Conservation (phyloP, 2,113 vertebrate genomes). For the Phodopus roborovskii region DNA sequence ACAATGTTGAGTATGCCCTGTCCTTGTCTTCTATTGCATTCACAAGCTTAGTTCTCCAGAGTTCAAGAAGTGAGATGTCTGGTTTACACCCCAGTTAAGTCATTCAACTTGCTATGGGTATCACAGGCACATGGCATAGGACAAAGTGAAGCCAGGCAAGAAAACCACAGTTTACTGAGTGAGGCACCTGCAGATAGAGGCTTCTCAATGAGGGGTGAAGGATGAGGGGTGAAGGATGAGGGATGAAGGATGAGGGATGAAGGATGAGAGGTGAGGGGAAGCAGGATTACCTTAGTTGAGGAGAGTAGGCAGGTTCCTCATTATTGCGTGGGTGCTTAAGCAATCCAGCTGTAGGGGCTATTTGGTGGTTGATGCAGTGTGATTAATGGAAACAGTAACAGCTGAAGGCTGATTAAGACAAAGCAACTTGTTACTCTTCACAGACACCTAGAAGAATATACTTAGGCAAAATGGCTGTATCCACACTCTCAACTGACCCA, state of each 20-base stretch:
- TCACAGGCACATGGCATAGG: rapidly evolving
- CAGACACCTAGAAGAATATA: slow-evolving; percentile 74
- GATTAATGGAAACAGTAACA: slow-evolving; percentile 71
- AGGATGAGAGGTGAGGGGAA: background rate
- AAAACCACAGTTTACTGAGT: rapidly evolving
- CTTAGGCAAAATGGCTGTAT: slow-evolving; percentile 65
- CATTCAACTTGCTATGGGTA: background rate
- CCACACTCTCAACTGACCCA: background rate
- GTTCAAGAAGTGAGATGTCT: background rate
- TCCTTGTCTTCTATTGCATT: background rate
- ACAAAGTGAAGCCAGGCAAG: background rate
- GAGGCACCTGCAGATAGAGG: background rate
- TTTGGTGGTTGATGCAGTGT: slow-evolving; percentile 65
- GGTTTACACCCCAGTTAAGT: background rate
- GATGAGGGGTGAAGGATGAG: background rate
- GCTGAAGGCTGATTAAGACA: slow-evolving; percentile 76
- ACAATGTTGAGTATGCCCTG: too few relatives aligned
- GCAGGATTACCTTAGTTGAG: background rate
- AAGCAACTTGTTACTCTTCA: slow-evolving; percentile 68
- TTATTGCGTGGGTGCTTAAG: slow-evolving; percentile 65
- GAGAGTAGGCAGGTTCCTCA: slow-evolving; percentile 66
- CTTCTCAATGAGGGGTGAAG: background rate
- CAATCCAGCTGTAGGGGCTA: slow-evolving; percentile 62
- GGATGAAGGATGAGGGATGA: background rate
- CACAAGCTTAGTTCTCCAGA: background rate